Percentiles rank a stretch among this genome's conserved stretches.
phyloP scores from a whole-genome alignment of 2,797 vertebrate species.

The Chromis chromis region DNA sequence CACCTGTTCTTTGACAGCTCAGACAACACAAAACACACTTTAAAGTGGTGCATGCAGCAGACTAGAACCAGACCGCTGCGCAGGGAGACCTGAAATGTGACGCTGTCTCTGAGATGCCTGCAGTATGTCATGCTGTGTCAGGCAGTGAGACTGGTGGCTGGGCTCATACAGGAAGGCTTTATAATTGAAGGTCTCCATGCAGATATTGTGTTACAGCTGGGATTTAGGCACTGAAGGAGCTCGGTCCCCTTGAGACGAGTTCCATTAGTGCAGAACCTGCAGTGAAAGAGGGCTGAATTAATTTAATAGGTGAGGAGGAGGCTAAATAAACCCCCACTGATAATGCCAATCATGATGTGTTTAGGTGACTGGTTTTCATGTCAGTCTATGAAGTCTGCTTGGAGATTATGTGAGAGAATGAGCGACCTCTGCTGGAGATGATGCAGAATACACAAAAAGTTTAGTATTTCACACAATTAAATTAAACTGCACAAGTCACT shows the following conservation, averaged over 20 bases:
- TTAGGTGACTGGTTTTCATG: not conserved
- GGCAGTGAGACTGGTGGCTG: conserved; percentile 23
- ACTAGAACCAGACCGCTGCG: conserved; percentile 50
- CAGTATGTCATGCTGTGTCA: conserved; percentile 69
- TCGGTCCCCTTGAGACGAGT: conserved; percentile 14
- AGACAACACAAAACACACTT: conserved; percentile 74
- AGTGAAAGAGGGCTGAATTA: not conserved
- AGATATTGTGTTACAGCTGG: conserved; percentile 54
- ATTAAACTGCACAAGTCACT: not conserved
- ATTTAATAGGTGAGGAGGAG: conserved; percentile 1
- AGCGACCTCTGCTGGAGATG: conserved; percentile 64
- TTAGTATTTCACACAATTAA: not conserved
- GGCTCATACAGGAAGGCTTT: conserved; percentile 40
- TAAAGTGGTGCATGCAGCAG: conserved; percentile 50
- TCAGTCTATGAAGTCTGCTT: not conserved
- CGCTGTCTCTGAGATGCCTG: conserved; percentile 54
- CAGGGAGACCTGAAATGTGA: conserved; percentile 67
- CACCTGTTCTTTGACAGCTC: conserved; percentile 64
- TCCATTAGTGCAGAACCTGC: conserved; percentile 10
- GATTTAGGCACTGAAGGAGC: conserved; percentile 21
- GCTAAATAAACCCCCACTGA: not conserved
- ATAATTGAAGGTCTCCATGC: conserved; percentile 29
- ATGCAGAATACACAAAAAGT: not conserved
- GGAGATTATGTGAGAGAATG: not conserved
- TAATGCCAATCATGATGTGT: conserved; percentile 1